Percentiles rank a stretch among this genome's conserved stretches.
Evolutionary conservation across 2,113 vertebrate species (phyloP).

Genomic region (Pteronura brasiliensis): DNA sequence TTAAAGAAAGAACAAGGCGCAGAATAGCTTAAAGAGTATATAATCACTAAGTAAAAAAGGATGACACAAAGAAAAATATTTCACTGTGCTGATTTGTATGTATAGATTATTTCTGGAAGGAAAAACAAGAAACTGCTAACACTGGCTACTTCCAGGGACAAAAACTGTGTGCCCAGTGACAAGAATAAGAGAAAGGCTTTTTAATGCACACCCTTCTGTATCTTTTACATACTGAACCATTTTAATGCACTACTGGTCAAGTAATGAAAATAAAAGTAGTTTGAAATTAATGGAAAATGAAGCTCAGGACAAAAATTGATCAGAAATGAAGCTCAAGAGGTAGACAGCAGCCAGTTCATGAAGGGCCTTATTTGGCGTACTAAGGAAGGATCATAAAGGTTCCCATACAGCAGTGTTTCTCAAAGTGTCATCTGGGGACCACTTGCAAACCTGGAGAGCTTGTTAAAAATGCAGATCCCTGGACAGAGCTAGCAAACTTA

Average conservation of each 20-base stretch:
- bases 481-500: neutral
- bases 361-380: neutral
- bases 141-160: neutral
- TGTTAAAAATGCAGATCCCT: neutral
- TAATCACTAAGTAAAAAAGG: neutral
- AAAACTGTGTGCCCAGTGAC: neutral
- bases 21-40: neutral
- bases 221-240: neutral
- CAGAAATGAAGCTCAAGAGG: neutral
- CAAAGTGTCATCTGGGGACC: neutral
- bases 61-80: neutral
- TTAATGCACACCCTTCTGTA: neutral
- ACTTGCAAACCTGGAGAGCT: neutral
- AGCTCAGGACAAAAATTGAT: neutral
- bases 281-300: neutral
- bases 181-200: neutral
- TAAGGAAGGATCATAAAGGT: neutral
- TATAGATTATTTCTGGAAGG: conserved; percentile 7
- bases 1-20: neutral
- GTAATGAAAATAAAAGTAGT: neutral
- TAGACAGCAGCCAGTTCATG: neutral
- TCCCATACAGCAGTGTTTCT: neutral
- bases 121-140: neutral
- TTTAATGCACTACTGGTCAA: neutral
- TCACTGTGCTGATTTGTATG: neutral